Percentiles rank a stretch among this genome's conserved stretches.
phyloP scores from a whole-genome alignment of 2,888 invertebrate genomes.

The Parnassius glacialis region DNA sequence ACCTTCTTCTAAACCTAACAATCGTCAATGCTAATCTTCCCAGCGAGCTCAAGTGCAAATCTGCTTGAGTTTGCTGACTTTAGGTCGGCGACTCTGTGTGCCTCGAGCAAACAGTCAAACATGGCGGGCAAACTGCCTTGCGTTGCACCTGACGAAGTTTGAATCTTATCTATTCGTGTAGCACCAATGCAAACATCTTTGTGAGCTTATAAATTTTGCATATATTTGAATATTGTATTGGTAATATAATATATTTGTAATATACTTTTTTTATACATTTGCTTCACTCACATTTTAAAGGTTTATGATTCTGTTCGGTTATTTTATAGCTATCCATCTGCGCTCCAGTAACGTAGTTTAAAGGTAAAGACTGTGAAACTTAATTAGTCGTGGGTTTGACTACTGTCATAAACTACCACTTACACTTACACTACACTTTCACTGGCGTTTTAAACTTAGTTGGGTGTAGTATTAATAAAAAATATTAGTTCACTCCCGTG shows the following conservation, averaged over 20 bases:
- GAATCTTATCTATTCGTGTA: slow-evolving; percentile 30
- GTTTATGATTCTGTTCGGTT: no score
- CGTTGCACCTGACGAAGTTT: slow-evolving; percentile 57
- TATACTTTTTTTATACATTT: background rate
- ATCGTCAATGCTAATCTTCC: slow-evolving; percentile 60
- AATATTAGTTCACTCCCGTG: no score
- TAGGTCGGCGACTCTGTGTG: slow-evolving; percentile 45
- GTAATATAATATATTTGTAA: no score
- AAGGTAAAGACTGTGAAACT: no score
- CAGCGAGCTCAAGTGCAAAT: slow-evolving; percentile 46
- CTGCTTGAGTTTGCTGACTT: slow-evolving; percentile 56
- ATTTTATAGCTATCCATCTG: no score
- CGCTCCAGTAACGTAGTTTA: no score
- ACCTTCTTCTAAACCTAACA: slow-evolving; percentile 48
- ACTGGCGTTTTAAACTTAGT: no score
- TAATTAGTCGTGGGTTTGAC: no score
- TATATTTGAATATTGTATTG: background rate
- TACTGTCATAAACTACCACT: no score
- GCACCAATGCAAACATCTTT: slow-evolving; percentile 40
- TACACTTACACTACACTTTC: no score
- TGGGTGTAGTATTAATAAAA: no score
- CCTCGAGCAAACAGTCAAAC: slow-evolving; percentile 57
- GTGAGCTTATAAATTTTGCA: slow-evolving; percentile 14
- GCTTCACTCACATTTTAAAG: no score
- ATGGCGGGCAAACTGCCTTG: slow-evolving; percentile 46